Conservation (phyloP, 2,888 invertebrate species). For the Drosophila melanosoma region DNA sequence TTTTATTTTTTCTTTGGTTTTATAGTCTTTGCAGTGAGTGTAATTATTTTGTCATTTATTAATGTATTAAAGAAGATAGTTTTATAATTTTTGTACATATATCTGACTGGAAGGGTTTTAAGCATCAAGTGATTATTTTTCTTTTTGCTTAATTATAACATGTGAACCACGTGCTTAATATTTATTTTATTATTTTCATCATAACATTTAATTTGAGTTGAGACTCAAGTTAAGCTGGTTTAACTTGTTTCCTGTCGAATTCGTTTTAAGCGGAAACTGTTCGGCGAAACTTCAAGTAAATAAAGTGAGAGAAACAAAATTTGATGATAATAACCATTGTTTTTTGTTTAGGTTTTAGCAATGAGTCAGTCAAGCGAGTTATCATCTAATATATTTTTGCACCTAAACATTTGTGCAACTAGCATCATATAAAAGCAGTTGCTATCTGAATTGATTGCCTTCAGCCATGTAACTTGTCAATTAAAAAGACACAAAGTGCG, state of each 20-base stretch:
- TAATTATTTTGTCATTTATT: neutral
- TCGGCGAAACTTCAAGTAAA: neutral
- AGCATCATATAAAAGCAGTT: constrained; percentile 17
- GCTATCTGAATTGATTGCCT: constrained; percentile 40
- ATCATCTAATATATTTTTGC: constrained; percentile 26
- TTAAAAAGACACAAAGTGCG: constrained; percentile 31
- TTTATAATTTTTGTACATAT: neutral
- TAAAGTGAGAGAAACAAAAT: neutral
- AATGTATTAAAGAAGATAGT: neutral
- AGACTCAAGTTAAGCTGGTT: constrained; percentile 34
- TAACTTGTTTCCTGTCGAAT: constrained; percentile 16
- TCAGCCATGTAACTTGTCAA: constrained; percentile 30
- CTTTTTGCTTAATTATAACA: neutral
- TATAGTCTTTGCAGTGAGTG: neutral
- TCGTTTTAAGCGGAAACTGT: constrained; percentile 11
- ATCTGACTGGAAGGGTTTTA: neutral
- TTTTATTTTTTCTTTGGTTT: neutral
- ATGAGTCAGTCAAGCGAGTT: neutral
- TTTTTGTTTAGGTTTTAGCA: neutral
- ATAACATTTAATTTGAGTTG: constrained; percentile 14
- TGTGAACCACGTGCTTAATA: neutral
- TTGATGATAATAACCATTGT: constrained; percentile 10
- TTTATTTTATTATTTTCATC: constrained; percentile 10
- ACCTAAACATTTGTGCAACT: constrained; percentile 13
- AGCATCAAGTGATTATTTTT: neutral